These are phyloP conservation scores for Avahi laniger DNA, from an alignment of 2,797 vertebrate genomes.

Conservation along the genomic window DNA sequence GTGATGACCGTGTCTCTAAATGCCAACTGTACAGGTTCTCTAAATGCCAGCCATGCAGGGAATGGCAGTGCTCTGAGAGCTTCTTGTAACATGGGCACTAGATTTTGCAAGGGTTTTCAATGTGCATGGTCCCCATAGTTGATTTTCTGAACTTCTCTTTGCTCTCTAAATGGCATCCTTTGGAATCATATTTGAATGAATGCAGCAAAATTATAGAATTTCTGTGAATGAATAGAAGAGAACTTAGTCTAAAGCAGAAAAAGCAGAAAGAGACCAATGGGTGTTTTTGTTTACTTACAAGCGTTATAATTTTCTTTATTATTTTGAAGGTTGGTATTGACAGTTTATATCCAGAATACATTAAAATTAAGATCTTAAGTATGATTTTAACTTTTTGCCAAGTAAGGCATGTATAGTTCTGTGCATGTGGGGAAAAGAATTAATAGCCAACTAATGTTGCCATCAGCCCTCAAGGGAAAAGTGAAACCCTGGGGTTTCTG, in stretches of 20 bases:
- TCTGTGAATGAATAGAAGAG: background rate
- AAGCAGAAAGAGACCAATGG: background rate
- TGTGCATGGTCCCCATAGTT: background rate
- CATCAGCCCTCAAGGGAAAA: background rate
- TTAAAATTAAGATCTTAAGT: background rate
- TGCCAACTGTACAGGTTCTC: background rate
- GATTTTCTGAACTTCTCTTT: background rate
- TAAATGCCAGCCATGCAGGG: background rate
- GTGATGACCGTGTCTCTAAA: background rate
- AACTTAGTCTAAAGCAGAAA: background rate
- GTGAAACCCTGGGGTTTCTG: background rate
- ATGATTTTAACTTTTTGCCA: background rate
- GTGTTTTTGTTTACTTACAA: background rate
- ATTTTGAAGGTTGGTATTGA: background rate
- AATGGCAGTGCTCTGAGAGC: background rate
- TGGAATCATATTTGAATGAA: background rate
- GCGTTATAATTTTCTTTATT: background rate
- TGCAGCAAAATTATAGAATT: background rate
- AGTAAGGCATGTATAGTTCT: background rate
- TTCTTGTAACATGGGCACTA: background rate
- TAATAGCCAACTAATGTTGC: background rate
- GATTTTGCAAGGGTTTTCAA: background rate
- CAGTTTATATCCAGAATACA: background rate
- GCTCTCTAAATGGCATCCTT: background rate
- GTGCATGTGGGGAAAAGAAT: background rate